These are phyloP conservation scores for Ligdia adustata DNA, from an alignment of 2,888 invertebrate genomes.

Conservation along the genomic window DNA sequence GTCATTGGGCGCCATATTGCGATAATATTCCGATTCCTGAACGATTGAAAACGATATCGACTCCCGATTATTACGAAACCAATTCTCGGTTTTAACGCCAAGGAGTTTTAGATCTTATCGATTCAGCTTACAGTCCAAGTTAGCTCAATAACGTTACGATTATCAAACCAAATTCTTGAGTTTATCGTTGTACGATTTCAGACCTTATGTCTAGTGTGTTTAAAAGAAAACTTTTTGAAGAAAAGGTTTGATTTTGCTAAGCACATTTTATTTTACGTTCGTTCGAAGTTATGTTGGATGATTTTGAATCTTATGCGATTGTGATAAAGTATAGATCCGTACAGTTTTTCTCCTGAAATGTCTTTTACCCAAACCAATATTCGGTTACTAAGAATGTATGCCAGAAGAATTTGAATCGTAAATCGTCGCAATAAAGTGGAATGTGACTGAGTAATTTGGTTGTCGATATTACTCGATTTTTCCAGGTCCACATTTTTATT, in stretches of 20 bases:
- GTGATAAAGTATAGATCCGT: not conserved
- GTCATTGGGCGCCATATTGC: constrained; percentile 79
- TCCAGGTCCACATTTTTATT: constrained; percentile 60
- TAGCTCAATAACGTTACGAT: not conserved
- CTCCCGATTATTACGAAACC: constrained; percentile 1
- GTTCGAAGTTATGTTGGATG: not conserved
- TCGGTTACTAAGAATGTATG: not conserved
- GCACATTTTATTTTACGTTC: constrained; percentile 2
- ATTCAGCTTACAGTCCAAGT: not conserved
- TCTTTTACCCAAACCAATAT: not conserved
- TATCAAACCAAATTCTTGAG: not conserved
- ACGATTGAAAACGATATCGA: constrained; percentile 7
- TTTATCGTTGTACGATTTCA: constrained; percentile 6
- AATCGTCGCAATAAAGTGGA: constrained; percentile 10
- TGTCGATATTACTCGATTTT: constrained; percentile 61
- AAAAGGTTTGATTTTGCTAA: no score
- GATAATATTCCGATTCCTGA: constrained; percentile 62
- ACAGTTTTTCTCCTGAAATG: not conserved
- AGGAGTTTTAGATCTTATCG: constrained; percentile 2
- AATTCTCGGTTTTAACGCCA: not conserved
- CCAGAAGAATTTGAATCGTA: constrained; percentile 20
- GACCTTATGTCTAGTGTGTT: constrained; percentile 2
- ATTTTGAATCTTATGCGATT: not conserved
- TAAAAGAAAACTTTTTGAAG: no score
- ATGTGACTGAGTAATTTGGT: constrained; percentile 22